Conservation (phyloP, 2,797 vertebrate species). For the Rhyacichthys aspro region DNA sequence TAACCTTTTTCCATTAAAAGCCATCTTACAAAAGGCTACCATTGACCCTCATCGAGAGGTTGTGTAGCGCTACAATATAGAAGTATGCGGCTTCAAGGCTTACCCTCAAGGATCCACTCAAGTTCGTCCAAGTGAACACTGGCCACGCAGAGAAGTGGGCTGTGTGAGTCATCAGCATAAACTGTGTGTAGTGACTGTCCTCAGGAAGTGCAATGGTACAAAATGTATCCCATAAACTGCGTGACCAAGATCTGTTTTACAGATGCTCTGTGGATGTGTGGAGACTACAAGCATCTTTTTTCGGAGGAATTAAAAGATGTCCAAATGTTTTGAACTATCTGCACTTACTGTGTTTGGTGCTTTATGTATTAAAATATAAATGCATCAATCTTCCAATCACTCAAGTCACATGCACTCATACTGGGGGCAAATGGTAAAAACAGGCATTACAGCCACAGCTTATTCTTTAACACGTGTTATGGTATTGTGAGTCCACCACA, state of each 20-base stretch:
- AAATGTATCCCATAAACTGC: slow-evolving; percentile 20
- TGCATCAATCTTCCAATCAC: too few relatives aligned
- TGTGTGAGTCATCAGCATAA: slow-evolving; percentile 23
- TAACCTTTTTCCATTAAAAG: slow-evolving; percentile 35
- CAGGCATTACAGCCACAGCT: too few relatives aligned
- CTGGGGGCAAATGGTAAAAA: too few relatives aligned
- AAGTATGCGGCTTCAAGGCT: slow-evolving; percentile 35
- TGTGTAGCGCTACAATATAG: slow-evolving; percentile 30
- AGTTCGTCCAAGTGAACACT: slow-evolving; percentile 20
- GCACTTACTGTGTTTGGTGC: too few relatives aligned
- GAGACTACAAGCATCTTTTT: neutral
- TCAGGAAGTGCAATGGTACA: slow-evolving; percentile 9
- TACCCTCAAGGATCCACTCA: slow-evolving; percentile 48
- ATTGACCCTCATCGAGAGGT: slow-evolving; percentile 29
- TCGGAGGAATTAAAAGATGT: neutral
- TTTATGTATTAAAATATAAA: too few relatives aligned
- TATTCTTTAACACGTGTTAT: too few relatives aligned
- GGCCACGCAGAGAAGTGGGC: slow-evolving; percentile 21
- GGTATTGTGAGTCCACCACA: too few relatives aligned
- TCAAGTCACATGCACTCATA: too few relatives aligned
- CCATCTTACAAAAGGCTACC: slow-evolving; percentile 23
- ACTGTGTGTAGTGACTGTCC: slow-evolving; percentile 9
- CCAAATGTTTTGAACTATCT: too few relatives aligned
- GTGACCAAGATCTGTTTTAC: slow-evolving; percentile 5
- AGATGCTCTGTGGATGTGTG: slow-evolving; percentile 1